phyloP scores from a whole-genome alignment of 1,140 invertebrate species.

The Meteorus sp. region DNA sequence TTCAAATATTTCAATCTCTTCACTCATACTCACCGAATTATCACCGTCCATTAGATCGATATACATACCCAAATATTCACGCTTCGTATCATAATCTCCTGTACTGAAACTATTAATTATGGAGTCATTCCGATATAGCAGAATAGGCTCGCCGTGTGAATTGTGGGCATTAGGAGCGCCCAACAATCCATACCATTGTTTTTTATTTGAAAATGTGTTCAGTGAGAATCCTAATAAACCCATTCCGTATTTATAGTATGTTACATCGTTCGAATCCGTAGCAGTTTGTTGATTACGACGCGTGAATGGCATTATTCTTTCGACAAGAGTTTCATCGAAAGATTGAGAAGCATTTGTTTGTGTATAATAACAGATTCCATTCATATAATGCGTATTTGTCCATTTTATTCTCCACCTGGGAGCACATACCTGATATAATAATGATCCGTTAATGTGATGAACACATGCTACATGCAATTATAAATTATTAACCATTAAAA shows the following conservation, averaged over 20 bases:
- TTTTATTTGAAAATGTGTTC: conserved; percentile 30
- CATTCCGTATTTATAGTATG: conserved; percentile 37
- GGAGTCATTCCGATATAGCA: conserved; percentile 8
- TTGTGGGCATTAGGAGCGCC: conserved; percentile 63
- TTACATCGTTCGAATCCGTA: not conserved
- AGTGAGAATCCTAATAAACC: conserved; percentile 50
- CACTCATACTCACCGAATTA: not conserved
- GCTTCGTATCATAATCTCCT: no score
- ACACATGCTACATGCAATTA: not conserved
- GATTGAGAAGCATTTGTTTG: not conserved
- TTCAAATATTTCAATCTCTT: not conserved
- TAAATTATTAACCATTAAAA: not conserved
- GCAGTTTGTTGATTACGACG: not conserved
- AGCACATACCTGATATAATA: conserved; percentile 37
- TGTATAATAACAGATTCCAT: conserved; percentile 57
- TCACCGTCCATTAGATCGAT: no score
- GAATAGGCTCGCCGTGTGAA: conserved; percentile 56
- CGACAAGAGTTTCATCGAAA: conserved; percentile 26
- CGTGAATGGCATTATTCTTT: conserved; percentile 22
- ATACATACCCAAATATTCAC: conserved; percentile 7
- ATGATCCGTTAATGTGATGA: not conserved
- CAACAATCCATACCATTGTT: conserved; percentile 56
- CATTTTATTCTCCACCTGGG: conserved; percentile 38
- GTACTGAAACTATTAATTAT: no score
- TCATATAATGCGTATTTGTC: conserved; percentile 36